These are phyloP conservation scores for Dryobota labecula DNA, from an alignment of 2,888 invertebrate species.

Conservation along the genomic window DNA sequence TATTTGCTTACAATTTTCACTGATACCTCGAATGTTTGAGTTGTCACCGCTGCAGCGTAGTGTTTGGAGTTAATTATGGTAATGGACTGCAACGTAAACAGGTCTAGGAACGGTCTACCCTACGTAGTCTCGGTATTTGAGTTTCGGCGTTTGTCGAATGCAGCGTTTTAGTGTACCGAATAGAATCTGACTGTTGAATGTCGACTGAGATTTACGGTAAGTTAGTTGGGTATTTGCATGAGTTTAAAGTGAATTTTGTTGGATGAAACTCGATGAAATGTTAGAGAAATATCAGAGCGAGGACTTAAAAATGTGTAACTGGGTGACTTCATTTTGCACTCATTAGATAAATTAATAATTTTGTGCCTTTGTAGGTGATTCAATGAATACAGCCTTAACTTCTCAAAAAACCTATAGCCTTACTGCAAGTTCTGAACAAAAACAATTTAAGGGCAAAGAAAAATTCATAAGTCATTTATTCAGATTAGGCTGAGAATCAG, in stretches of 20 bases:
- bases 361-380: neutral
- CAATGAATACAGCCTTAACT: neutral
- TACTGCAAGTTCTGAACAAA: slow-evolving; percentile 5
- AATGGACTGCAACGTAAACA: slow-evolving; percentile 82
- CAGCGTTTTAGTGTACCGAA: slow-evolving; percentile 49
- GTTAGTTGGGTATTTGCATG: slow-evolving; percentile 48
- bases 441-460: slow-evolving; percentile 27
- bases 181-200: slow-evolving; percentile 52
- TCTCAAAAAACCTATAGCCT: neutral
- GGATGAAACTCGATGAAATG: slow-evolving; percentile 30
- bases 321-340: neutral
- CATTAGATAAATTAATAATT: neutral
- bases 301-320: neutral
- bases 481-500: too few relatives aligned
- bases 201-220: slow-evolving; percentile 42
- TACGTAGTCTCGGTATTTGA: slow-evolving; percentile 63
- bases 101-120: slow-evolving; percentile 47
- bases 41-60: slow-evolving; percentile 80
- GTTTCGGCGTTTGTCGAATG: slow-evolving; percentile 60
- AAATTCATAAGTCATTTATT: too few relatives aligned
- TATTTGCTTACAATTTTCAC: slow-evolving; percentile 82
- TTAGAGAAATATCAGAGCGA: neutral
- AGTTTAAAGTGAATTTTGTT: slow-evolving; percentile 64
- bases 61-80: slow-evolving; percentile 87
- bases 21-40: slow-evolving; percentile 80